Base-by-base conservation (phyloP, 1,140 invertebrate genomes). In the Gryllus bimaculatus region DNA sequence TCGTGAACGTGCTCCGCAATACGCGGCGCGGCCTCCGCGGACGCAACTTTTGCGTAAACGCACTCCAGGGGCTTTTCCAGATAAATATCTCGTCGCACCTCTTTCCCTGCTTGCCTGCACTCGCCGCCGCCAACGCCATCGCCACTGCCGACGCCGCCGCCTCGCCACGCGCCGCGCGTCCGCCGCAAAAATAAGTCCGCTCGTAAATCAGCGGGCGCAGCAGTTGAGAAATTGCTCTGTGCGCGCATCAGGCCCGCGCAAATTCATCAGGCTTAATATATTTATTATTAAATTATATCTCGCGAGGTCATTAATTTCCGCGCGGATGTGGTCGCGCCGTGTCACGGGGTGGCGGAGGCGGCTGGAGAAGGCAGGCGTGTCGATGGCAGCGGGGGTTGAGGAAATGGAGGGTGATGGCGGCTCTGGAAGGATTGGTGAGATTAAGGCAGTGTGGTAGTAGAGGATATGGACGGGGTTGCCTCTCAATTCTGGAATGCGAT, bases 221-320 rank as follows among this genome's bases (percentile, higher is more conserved):
- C 54, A 18, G 10, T 66, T 66, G 54, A 66, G 54, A 66, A 66
- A 66, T 66, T 10, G 54, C 18, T 10, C 10, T 18, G 54, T 66
- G 54, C 18, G 54, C 18, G 18, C 54, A 66, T 66, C 54, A 66
- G 54, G 18, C 54, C 26, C 54, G 54, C 10, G 54, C 18, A 1
- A 66, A 66, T 66, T 66, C 54, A 66, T 66, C 54, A 66, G 54
- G 54, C 54, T 66, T 66, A 66, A 66, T 66, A 66, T 66, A 66
- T 66, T 66, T 66, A 66, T 66, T 66, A 66, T 66, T 66, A 66
- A 66, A 66, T 66, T 66, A 66, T 66, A 66, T 66, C 54, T 66
- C 54, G 54, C 54, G 54, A 18, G 10, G 54, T 18, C 54, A 66
- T 66, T 66, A 66, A 66, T 66, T 66, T 66, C 54, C 54, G 10